phyloP scores from a whole-genome alignment of 2,888 invertebrate species.

The Bombyx huttoni region DNA sequence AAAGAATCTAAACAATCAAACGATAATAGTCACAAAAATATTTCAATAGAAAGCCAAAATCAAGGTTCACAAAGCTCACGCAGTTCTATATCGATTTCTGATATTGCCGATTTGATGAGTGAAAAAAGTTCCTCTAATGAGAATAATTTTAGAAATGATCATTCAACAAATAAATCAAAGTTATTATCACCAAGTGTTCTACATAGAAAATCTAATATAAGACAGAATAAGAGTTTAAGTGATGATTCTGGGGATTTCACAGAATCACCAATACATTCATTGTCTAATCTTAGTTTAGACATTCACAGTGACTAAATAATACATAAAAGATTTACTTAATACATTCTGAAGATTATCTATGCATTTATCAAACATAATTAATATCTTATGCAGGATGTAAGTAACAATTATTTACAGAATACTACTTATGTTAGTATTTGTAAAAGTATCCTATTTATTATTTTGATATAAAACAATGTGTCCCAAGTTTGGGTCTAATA shows the following conservation, averaged over 20 bases:
- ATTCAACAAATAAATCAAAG: slow-evolving; percentile 18
- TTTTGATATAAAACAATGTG: not conserved
- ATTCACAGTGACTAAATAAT: slow-evolving; percentile 49
- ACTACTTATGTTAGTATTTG: not conserved
- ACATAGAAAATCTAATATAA: slow-evolving; percentile 19
- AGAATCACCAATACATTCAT: slow-evolving; percentile 54
- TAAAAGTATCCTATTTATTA: not conserved
- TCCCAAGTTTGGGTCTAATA: not conserved
- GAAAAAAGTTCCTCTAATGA: slow-evolving; percentile 36
- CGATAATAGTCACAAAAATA: slow-evolving; percentile 22
- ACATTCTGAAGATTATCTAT: not conserved
- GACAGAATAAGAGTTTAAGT: slow-evolving; percentile 28
- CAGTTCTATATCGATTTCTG: slow-evolving; percentile 57
- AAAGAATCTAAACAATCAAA: slow-evolving; percentile 10
- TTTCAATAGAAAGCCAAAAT: slow-evolving; percentile 26
- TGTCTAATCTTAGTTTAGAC: slow-evolving; percentile 60
- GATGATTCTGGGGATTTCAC: slow-evolving; percentile 58
- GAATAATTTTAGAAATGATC: slow-evolving; percentile 21
- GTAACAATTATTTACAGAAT: not conserved
- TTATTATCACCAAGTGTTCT: slow-evolving; percentile 14
- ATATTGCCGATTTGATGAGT: slow-evolving; percentile 59
- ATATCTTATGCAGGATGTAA: not conserved
- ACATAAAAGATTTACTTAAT: not conserved
- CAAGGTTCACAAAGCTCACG: slow-evolving; percentile 43
- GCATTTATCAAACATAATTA: not conserved